phyloP scores from a whole-genome alignment of 2,888 invertebrate genomes.

The Ichneumon xanthorius region DNA sequence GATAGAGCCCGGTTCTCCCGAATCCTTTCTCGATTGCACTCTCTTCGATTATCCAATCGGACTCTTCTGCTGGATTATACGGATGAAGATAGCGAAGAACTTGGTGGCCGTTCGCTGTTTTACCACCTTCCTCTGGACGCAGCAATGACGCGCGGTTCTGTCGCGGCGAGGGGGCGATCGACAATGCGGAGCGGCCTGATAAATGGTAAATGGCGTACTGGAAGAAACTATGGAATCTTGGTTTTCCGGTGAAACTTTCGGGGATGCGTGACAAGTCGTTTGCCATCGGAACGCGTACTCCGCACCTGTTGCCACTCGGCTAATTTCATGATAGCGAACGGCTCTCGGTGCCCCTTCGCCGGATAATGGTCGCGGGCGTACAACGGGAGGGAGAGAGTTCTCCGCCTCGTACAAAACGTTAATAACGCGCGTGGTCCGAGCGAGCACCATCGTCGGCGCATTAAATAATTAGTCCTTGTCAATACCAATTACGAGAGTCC shows the following conservation, averaged over 20 bases:
- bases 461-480: slow-evolving; percentile 69
- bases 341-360: slow-evolving; percentile 30
- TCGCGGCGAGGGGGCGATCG: not conserved
- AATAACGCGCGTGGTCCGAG: slow-evolving; percentile 38
- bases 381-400: slow-evolving; percentile 5
- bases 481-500: slow-evolving; percentile 66
- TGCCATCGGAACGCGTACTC: slow-evolving; percentile 14
- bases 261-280: slow-evolving; percentile 6
- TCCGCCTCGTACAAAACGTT: slow-evolving; percentile 50
- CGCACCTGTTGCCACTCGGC: slow-evolving; percentile 64
- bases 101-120: slow-evolving; percentile 21
- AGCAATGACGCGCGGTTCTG: not conserved
- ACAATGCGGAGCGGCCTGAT: not conserved
- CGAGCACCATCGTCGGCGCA: slow-evolving; percentile 30
- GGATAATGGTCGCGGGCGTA: slow-evolving; percentile 44
- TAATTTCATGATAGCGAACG: slow-evolving; percentile 52
- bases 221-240: not conserved
- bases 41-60: slow-evolving; percentile 36
- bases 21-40: slow-evolving; percentile 58
- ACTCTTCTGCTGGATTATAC: slow-evolving; percentile 34
- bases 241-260: slow-evolving; percentile 18
- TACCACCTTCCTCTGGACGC: not conserved
- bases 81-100: slow-evolving; percentile 16
- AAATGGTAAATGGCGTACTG: not conserved
- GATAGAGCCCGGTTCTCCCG: slow-evolving; percentile 40